Evolutionary conservation across 2,888 invertebrate species (phyloP).

Genomic region (Heliconius erato): DNA sequence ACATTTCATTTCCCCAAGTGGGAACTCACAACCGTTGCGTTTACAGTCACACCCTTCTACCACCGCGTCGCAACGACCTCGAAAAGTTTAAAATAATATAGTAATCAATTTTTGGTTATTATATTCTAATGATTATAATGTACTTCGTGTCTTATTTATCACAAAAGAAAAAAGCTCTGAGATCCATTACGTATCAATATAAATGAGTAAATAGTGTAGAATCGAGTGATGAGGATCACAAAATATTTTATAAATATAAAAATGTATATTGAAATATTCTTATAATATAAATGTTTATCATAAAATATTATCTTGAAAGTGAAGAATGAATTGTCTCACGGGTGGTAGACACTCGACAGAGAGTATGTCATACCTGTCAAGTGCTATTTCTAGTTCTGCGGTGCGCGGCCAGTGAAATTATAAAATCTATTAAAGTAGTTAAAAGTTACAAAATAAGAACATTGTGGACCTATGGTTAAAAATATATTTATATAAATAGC

Average conservation of each 20-base stretch:
- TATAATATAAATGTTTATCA: background rate
- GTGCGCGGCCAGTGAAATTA: background rate
- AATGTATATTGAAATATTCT: background rate
- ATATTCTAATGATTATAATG: no score
- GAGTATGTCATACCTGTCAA: conserved; percentile 11
- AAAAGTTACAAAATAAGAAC: background rate
- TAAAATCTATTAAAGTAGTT: background rate
- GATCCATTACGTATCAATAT: background rate
- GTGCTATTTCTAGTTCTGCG: conserved; percentile 11
- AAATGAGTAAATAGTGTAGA: background rate
- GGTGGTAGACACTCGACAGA: conserved; percentile 18
- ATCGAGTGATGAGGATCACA: background rate
- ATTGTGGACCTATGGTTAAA: background rate
- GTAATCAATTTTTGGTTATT: no score
- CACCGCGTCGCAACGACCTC: no score
- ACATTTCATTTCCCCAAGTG: no score
- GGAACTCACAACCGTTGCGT: no score
- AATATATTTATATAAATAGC: background rate
- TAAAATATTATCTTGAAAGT: background rate
- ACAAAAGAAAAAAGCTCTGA: no score
- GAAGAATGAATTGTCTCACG: conserved; percentile 24
- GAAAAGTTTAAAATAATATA: no score
- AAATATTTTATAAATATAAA: background rate
- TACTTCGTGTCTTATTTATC: no score
- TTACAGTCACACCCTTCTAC: no score